These are phyloP conservation scores for Macrotis lagotis DNA, from an alignment of 2,113 vertebrate species.

Conservation along the genomic window DNA sequence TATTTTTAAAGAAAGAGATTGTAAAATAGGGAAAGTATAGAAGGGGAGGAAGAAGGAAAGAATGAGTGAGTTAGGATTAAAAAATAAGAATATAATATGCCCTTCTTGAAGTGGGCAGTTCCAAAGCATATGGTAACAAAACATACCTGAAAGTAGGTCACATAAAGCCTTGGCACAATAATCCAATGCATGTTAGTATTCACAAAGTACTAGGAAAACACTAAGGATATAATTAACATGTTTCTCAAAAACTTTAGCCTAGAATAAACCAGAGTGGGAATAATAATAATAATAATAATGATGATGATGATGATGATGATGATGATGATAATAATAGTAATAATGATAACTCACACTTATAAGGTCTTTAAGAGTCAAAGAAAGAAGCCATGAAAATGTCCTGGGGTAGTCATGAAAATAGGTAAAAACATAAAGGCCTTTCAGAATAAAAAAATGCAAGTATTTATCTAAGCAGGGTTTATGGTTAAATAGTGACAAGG, in stretches of 20 bases:
- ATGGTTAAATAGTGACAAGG: background rate
- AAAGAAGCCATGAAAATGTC: background rate
- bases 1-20: background rate
- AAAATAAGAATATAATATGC: background rate
- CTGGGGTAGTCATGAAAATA: background rate
- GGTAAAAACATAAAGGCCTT: background rate
- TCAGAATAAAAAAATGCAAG: background rate
- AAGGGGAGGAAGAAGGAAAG: background rate
- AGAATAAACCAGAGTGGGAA: background rate
- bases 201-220: background rate
- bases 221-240: background rate
- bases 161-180: background rate
- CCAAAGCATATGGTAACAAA: background rate
- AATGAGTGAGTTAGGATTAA: background rate
- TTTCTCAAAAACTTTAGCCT: background rate
- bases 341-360: background rate
- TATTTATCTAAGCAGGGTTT: background rate
- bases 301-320: background rate
- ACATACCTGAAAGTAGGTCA: background rate
- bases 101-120: background rate
- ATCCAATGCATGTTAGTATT: background rate
- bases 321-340: background rate
- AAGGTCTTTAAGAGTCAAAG: background rate
- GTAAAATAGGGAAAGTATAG: background rate
- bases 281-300: background rate